Evolutionary conservation across 2,888 invertebrate genomes (phyloP).

Genomic region (Drosophila barbarae): DNA sequence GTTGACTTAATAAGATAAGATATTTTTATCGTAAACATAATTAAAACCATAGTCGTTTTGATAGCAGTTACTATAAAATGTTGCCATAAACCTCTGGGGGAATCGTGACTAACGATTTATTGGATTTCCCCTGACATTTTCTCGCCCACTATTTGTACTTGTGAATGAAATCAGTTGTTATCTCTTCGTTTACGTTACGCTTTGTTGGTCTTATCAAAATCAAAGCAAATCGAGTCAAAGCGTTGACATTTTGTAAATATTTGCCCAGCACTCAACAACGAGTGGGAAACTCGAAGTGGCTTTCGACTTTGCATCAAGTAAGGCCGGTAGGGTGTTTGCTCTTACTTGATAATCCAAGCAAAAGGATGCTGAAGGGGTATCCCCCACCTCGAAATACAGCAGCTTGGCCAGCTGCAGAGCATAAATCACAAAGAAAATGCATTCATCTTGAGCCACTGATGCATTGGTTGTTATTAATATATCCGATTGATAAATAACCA

Average conservation of each 20-base stretch:
- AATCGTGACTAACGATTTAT: constrained; percentile 16
- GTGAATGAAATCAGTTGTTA: constrained; percentile 36
- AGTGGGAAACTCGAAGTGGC: constrained; percentile 15
- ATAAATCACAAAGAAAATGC: constrained; percentile 26
- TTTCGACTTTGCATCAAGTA: not conserved
- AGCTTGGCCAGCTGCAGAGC: constrained; percentile 4
- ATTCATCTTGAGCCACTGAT: constrained; percentile 29
- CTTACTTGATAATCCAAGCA: constrained; percentile 1
- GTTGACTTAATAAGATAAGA: constrained; percentile 6
- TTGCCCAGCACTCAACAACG: constrained; percentile 24
- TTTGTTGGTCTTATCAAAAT: constrained; percentile 27
- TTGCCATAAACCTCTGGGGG: not conserved
- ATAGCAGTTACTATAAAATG: not conserved
- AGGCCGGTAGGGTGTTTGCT: constrained; percentile 7
- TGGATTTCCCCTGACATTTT: constrained; percentile 2
- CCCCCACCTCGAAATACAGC: not conserved
- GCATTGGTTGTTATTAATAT: constrained; percentile 41
- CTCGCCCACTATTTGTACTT: constrained; percentile 1
- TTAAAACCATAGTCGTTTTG: not conserved
- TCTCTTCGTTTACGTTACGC: constrained; percentile 13
- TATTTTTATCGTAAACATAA: not conserved
- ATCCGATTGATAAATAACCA: constrained; percentile 58
- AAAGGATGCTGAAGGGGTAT: not conserved
- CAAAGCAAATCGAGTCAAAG: constrained; percentile 20
- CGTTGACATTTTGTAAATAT: constrained; percentile 32